Evolutionary conservation across 2,797 vertebrate species (phyloP).

Genomic region (Channallabes apus): DNA sequence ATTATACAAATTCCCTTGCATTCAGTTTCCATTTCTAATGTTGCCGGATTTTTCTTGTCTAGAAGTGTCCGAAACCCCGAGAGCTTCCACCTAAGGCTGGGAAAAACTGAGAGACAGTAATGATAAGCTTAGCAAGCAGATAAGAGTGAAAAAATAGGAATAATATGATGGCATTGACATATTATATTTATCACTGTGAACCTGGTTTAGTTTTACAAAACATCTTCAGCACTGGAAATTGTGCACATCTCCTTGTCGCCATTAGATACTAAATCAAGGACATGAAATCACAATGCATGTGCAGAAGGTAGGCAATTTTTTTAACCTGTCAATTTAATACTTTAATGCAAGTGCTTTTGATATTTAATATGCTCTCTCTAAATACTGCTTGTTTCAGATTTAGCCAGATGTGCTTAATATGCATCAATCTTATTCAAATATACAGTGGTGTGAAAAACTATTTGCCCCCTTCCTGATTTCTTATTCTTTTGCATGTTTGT

Average conservation of each 20-base stretch:
- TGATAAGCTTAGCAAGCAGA: background rate
- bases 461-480: too few relatives aligned
- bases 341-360: background rate
- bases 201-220: background rate
- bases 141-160: background rate
- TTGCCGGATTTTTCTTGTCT: background rate
- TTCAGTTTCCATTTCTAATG: background rate
- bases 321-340: background rate
- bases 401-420: background rate
- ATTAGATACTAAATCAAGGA: background rate
- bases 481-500: too few relatives aligned
- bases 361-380: background rate
- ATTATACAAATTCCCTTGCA: background rate
- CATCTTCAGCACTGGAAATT: background rate
- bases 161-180: background rate
- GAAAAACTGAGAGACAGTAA: background rate
- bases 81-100: background rate
- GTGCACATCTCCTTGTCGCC: background rate
- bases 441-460: too few relatives aligned
- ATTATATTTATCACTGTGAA: background rate
- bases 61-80: background rate
- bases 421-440: background rate
- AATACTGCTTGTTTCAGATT: background rate
- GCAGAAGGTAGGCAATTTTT: background rate
- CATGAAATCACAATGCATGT: background rate